Base-by-base conservation (phyloP, 2,113 vertebrate genomes). In the Sebastes fasciatus region DNA sequence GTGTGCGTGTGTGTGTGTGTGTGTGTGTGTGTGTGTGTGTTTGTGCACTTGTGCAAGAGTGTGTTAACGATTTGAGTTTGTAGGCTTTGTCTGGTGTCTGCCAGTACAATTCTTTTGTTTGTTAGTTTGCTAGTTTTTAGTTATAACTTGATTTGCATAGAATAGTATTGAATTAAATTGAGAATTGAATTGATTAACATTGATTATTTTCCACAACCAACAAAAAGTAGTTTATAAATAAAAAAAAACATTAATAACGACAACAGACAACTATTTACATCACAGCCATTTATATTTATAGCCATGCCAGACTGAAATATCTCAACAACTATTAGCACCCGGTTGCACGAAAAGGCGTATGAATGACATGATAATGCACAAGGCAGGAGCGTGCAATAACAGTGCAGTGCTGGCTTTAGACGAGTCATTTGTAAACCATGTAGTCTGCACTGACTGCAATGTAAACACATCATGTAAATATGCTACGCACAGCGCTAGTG, bases 1-100 rank as follows among this genome's bases (percentile, higher is more conserved):
- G 66, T 73, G 49, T 75, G 26, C 23, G 51, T 80, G 77, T 69
- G 74, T 79, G 65, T 77, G 68, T 79, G 66, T 80, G 64, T 49
- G 65, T 77, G 49, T 66, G 42, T 74, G 73, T 82, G 54, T 74
- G 26, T 67, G 40, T 54, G 42, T 77, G 43, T 81, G 74, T 82
- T 34, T 21, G 34, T 16, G 51, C 49, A 17, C 45, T n/a, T 58
- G 43, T 75, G 68, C 10, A 4, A 52, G 14, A 9, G 60, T 71
- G 82, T 79, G 60, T 82, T 67, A 51, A 69, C 34, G 4, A 63
- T 57, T 9, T 74, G 70, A 67, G 55, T 83, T 65, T 83, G 77
- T 54, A 54, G 66, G 13, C 46, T 70, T 61, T 21, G 63, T 8
- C 16, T 74, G 65, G 42, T 45, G 69, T 70, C 54, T 76, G 70